Evolutionary conservation across 2,797 vertebrate genomes (phyloP), one percentile per base, ranked within the genome.

Genomic region (Melanotaenia boesemani): DNA sequence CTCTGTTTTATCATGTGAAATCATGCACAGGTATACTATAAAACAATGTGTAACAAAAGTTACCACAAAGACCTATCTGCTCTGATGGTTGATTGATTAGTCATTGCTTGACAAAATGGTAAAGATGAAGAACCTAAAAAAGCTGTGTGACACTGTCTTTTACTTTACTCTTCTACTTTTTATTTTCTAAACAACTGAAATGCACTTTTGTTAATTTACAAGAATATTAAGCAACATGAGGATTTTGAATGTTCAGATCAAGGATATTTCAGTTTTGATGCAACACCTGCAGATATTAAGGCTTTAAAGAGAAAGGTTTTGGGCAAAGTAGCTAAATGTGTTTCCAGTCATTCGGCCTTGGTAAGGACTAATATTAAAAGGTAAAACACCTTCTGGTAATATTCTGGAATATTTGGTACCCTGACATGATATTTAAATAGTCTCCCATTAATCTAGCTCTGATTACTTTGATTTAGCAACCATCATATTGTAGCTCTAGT

Each of bases 401-500:
- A 22, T 34, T 32, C 62, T 22, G 18, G 5, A 22, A 50, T 2
- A 32, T 65, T 18, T 57, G 16, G 6, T 63, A 6, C 30, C 10
- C 62, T n/a, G 63, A 41, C 58, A 76, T 63, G 41, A 57, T 44
- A 48, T 26, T 6, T 2, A 5, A 52, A 28, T 55, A 16, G 54
- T 67, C 55, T 63, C 22, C 65, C 30, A 1, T 41, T 30, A 60
- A 8, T 15, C 13, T 59, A 48, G 34, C 57, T 67, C 20, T 65
- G 30, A 79, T 78, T 70, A 52, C 65, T 73, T 73, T 41, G 63
- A 70, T 39, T 59, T 16, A 12, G 67, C 46, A 62, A 52, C 37
- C 13, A 39, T 77, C 60, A 64, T 65, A 81, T 64, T 71, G 57
- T 59, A 20, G 36, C 39, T 59, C 7, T 58, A 61, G 77, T 80